phyloP scores from a whole-genome alignment of 2,888 invertebrate species.

The Xanthia togata region DNA sequence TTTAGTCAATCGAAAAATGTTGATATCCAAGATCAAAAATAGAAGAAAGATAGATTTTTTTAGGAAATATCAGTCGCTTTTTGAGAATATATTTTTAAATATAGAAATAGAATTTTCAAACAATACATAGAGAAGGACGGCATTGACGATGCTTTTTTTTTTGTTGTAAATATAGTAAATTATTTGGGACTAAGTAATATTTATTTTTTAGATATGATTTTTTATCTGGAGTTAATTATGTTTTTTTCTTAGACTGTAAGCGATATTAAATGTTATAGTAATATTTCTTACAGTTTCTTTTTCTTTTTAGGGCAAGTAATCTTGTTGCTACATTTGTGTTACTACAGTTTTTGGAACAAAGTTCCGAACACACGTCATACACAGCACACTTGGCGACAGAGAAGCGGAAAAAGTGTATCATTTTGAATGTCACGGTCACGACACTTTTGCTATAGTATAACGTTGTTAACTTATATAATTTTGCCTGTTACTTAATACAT shows the following conservation, averaged over 20 bases:
- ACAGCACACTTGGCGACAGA: background rate
- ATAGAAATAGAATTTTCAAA: slow-evolving; percentile 19
- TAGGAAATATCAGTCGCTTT: slow-evolving; percentile 40
- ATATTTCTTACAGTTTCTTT: background rate
- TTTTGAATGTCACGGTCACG: background rate
- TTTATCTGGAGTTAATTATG: background rate
- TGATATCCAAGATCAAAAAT: slow-evolving; percentile 11
- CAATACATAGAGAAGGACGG: slow-evolving; percentile 45
- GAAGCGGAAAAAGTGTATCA: background rate
- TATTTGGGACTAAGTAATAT: background rate
- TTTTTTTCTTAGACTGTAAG: background rate
- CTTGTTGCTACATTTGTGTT: background rate
- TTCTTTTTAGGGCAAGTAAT: no score
- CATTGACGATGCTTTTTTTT: slow-evolving; percentile 17
- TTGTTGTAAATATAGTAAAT: slow-evolving; percentile 2
- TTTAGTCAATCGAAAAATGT: slow-evolving; percentile 5
- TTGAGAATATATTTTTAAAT: slow-evolving; percentile 29
- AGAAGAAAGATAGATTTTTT: slow-evolving; percentile 7
- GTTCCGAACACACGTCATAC: background rate
- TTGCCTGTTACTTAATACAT: background rate
- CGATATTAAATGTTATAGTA: background rate
- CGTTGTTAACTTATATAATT: background rate
- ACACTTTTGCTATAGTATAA: background rate
- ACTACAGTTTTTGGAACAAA: background rate
- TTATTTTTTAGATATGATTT: background rate